Base-by-base conservation (phyloP, 2,888 invertebrate species). In the Brachyptera putata region DNA sequence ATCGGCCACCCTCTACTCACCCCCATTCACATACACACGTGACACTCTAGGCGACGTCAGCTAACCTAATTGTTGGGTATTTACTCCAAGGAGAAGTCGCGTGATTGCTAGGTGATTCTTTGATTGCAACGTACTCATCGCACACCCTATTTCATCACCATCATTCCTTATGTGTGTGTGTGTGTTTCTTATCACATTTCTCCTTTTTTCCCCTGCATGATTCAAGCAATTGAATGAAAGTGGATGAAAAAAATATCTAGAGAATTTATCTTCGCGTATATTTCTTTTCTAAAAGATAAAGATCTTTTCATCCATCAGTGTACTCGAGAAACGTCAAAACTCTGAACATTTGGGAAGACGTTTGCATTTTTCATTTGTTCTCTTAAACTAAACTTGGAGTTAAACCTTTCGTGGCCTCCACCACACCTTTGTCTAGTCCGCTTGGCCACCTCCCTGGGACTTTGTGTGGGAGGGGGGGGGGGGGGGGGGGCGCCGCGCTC, bases 61-160 rank as follows among this genome's bases (percentile, higher is more conserved):
- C 46, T 46, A 46, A 46, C 46, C 46, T 46, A 46, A 46, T 46
- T 46, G 46, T n/a, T 24, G 24, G 46, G 46, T 46, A 46, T 46
- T 46, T 46, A 46, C 46, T 3, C 46, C 2, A 11, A 30, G 30
- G 30, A 30, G 30, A 7, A 7, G 46, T 22, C 22, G 46, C 46
- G 21, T 46, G 46, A 46, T 46, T 46, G 46, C 22, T 24, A 21
- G 22, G n/a, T 11, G 30, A 30, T 30, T 30, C 11, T 11, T 30
- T n/a, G n/a, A n/a, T 30, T 30, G 30, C 30, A 30, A 30, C 11
- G 11, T n/a, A n/a, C n/a, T n/a, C 5, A 11, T 30, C 30, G 11
- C 30, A 30, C 30, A 11, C 5, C 11, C 30, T 7, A 30, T 30
- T n/a, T n/a, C n/a, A n/a, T n/a, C n/a, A n/a, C n/a, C 30, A 30